Evolutionary conservation across 2,888 invertebrate species (phyloP), one percentile per base, ranked within the genome.

Genomic region (Drosophila nigricruria): DNA sequence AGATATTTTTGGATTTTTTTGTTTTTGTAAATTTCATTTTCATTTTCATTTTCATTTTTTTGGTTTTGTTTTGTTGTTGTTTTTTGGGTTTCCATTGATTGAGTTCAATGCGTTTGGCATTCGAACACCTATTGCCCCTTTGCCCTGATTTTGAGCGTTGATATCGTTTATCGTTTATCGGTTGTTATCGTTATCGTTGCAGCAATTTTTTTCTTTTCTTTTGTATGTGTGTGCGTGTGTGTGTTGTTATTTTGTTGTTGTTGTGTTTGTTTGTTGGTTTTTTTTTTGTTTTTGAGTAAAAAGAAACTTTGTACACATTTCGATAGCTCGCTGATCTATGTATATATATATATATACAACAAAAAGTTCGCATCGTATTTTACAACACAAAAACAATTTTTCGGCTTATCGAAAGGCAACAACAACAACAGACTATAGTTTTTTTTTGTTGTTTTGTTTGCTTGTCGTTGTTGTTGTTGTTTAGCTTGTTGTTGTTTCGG

Each of bases 281-380:
- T 68, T 72, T 70, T 47, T 59, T 57, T 65, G 14, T 20, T 43
- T 23, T 65, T 68, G 25, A 50, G 36, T 74, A 42, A 56, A 56
- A 42, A 40, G 20, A 65, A 47, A 43, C 58, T 68, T 73, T 68
- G 42, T 59, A 76, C 73, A 73, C 56, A 68, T 58, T 58, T 49
- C 34, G 57, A 10, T 59, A 50, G 30, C 42, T 64, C 49, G 70
- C 42, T 66, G 52, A 49, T 67, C 50, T 49, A 32, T 57, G 69
- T 58, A 38, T 73, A 73, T 30, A 30, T 8, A 30, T 8, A 30
- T 53, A 73, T 66, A 38, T 64, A 78, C 57, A 69, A n/a, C 18
- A 49, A 27, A 73, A 73, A 49, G 47, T 52, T 32, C 20, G 59
- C 59, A 60, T 67, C 42, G 50, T 61, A 70, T 61, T 36, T 70